Evolutionary conservation across 2,888 invertebrate species (phyloP).

Genomic region (Synanthedon tipuliformis): DNA sequence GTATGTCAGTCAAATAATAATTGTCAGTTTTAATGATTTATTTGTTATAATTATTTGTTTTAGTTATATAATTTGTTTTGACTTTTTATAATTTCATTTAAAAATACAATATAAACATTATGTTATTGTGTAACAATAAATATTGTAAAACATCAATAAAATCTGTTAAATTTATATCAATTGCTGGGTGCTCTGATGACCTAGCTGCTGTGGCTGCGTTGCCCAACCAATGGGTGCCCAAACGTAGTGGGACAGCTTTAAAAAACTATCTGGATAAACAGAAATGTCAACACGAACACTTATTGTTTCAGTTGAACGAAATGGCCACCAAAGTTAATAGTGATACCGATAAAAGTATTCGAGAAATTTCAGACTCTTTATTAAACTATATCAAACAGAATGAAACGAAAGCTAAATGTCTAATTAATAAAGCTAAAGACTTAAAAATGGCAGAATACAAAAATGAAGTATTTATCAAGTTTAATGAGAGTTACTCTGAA

Average conservation of each 20-base stretch:
- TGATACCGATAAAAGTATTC: conserved; percentile 30
- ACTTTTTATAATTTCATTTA: no score
- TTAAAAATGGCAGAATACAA: neutral
- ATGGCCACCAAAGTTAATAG: conserved; percentile 25
- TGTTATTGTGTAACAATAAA: neutral
- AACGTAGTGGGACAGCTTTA: conserved; percentile 33
- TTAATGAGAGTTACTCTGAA: conserved; percentile 19
- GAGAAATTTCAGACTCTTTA: conserved; percentile 29
- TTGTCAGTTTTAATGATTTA: no score
- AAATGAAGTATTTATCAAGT: conserved; percentile 15
- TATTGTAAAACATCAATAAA: neutral
- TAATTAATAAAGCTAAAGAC: neutral
- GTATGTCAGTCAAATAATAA: no score
- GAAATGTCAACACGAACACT: conserved; percentile 24
- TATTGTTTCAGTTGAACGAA: conserved; percentile 20
- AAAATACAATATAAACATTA: no score
- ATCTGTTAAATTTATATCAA: conserved; percentile 13
- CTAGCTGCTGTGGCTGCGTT: conserved; percentile 37
- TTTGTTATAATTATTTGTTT: no score
- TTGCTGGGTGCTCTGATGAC: conserved; percentile 35
- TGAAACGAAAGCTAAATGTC: conserved; percentile 29
- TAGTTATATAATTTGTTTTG: no score
- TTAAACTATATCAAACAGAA: conserved; percentile 31
- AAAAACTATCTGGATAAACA: conserved; percentile 36
- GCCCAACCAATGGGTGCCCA: conserved; percentile 40